These are phyloP conservation scores for Mus spretus DNA, from an alignment of 2,797 vertebrate species.

Conservation along the genomic window DNA sequence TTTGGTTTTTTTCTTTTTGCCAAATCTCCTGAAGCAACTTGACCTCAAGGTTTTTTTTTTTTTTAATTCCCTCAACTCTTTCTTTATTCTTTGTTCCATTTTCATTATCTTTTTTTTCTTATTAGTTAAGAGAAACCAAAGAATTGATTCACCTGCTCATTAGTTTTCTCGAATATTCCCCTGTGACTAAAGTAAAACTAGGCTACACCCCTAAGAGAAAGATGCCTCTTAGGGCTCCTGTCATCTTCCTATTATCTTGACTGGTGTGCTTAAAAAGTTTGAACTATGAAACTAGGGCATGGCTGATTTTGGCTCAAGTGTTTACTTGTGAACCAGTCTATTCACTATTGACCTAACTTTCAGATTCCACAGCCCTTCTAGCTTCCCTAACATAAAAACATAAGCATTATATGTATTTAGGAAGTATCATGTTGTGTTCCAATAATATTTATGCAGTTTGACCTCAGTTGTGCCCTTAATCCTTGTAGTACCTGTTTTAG, in stretches of 20 bases:
- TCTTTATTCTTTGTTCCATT: not conserved
- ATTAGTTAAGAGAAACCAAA: not conserved
- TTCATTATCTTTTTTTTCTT: conserved; percentile 8
- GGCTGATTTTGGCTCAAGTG: not conserved
- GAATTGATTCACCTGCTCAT: not conserved
- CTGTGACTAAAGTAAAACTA: not conserved
- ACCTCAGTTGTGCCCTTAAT: not conserved
- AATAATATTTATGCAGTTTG: not conserved
- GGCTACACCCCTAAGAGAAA: not conserved
- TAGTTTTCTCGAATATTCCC: not conserved
- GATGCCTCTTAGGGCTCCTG: not conserved
- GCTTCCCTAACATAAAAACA: not conserved
- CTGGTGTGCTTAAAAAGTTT: not conserved
- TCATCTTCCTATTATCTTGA: not conserved
- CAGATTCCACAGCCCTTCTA: not conserved
- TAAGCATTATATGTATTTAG: not conserved
- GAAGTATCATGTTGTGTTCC: not conserved
- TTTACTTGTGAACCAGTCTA: not conserved
- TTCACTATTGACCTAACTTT: not conserved
- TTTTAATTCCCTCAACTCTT: not conserved
- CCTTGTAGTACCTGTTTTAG: not conserved
- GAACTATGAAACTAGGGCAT: not conserved
- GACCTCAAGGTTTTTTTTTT: not conserved
- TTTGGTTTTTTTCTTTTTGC: not conserved
- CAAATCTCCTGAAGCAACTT: not conserved